Conservation (phyloP, 2,888 invertebrate species). For the Melitaea athalia region DNA sequence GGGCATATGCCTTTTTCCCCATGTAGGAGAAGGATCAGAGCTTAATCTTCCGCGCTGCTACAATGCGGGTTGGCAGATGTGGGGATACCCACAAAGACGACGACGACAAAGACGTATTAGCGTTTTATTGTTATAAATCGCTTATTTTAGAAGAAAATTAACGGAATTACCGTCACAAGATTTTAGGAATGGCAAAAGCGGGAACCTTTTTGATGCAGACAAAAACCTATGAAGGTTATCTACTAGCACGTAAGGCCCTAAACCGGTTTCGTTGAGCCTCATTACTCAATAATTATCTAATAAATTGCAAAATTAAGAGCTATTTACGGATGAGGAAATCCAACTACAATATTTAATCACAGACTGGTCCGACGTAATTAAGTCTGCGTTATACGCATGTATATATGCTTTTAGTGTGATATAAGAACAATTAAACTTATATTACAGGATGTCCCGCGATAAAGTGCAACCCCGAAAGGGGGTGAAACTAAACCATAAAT, state of each 20-base stretch:
- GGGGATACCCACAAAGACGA: too few relatives aligned
- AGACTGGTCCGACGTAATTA: constrained; percentile 10
- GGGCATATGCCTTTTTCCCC: too few relatives aligned
- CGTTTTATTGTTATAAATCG: constrained; percentile 5
- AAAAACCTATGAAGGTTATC: constrained; percentile 50
- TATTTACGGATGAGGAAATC: constrained; percentile 47
- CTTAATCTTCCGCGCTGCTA: too few relatives aligned
- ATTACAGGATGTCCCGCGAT: too few relatives aligned
- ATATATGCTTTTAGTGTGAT: background rate
- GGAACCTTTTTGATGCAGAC: constrained; percentile 48
- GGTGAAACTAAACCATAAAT: too few relatives aligned
- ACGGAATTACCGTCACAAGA: constrained; percentile 44
- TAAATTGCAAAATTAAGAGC: constrained; percentile 46
- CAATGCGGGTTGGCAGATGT: too few relatives aligned
- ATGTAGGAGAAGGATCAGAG: too few relatives aligned
- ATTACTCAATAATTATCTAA: constrained; percentile 46
- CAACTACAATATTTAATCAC: background rate
- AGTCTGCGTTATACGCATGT: background rate
- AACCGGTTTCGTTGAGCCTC: constrained; percentile 43
- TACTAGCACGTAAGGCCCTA: constrained; percentile 44
- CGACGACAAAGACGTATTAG: too few relatives aligned
- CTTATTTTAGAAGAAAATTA: constrained; percentile 24
- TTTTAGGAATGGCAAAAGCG: constrained; percentile 45
- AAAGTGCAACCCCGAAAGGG: too few relatives aligned
- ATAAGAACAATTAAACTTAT: background rate